Percentiles rank a stretch among this genome's conserved stretches.
These are phyloP conservation scores for Melanotaenia parkinsoni DNA, from an alignment of 2,797 vertebrate species.

Conservation along the genomic window DNA sequence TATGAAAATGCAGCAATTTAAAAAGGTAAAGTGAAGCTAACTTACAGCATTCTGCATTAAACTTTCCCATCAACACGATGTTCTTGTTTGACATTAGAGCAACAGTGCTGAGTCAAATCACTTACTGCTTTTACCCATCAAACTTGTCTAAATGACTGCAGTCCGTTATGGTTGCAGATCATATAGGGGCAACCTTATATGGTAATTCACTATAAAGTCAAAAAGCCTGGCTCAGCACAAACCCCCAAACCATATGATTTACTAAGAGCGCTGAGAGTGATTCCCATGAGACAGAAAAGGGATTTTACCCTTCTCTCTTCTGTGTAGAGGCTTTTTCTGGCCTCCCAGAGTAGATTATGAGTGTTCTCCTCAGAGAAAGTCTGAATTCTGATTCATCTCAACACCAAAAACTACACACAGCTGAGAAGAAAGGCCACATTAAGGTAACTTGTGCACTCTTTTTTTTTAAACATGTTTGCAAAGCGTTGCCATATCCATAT, in stretches of 20 bases:
- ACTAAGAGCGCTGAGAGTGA: conserved; percentile 51
- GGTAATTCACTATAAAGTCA: conserved; percentile 47
- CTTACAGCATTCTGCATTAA: conserved; percentile 27
- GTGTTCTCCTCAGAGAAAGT: conserved; percentile 62
- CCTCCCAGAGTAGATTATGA: conserved; percentile 34
- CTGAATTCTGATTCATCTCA: conserved; percentile 57
- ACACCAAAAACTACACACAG: conserved; percentile 63
- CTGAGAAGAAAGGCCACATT: conserved; percentile 42
- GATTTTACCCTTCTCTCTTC: conserved; percentile 49
- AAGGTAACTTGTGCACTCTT: conserved; percentile 37
- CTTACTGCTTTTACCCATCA: conserved; percentile 62
- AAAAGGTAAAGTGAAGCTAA: neutral
- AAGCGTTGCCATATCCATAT: conserved; percentile 23
- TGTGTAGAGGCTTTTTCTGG: conserved; percentile 31
- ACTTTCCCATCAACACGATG: conserved; percentile 41
- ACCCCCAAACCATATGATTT: conserved; percentile 53
- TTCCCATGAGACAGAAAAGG: conserved; percentile 48
- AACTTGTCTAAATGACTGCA: conserved; percentile 49
- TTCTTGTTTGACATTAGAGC: conserved; percentile 52
- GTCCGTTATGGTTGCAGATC: conserved; percentile 38
- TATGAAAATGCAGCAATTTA: neutral
- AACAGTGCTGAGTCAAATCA: conserved; percentile 73
- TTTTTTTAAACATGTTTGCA: conserved; percentile 40
- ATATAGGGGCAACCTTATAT: conserved; percentile 42
- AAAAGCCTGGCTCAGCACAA: conserved; percentile 69